Evolutionary conservation across 2,888 invertebrate genomes (phyloP).

Genomic region (Sisyra terminalis): DNA sequence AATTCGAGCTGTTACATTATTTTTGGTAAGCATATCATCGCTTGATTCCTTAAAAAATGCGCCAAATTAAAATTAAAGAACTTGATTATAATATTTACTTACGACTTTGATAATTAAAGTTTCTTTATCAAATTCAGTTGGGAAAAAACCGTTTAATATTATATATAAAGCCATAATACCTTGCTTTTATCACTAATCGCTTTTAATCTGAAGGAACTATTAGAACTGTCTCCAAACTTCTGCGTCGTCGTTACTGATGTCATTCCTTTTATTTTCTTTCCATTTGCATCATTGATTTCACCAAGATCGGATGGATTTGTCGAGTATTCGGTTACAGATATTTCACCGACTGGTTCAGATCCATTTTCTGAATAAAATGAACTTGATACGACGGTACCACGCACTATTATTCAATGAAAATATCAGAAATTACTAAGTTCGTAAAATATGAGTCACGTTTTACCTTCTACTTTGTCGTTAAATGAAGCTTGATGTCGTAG

Average conservation of each 20-base stretch:
- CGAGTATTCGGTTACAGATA: conserved; percentile 54
- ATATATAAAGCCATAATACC: conserved; percentile 9
- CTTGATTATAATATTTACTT: no score
- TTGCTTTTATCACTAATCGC: conserved; percentile 18
- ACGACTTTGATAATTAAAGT: neutral
- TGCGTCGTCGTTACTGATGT: conserved; percentile 26
- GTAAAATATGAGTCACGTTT: neutral
- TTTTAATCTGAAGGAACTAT: conserved; percentile 18
- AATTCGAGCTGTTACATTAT: conserved; percentile 22
- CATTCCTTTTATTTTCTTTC: conserved; percentile 17
- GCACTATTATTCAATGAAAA: conserved; percentile 32
- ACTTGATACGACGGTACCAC: conserved; percentile 51
- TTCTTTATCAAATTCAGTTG: conserved; percentile 2
- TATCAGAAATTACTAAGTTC: neutral
- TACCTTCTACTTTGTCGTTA: conserved; percentile 48
- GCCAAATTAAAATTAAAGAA: neutral
- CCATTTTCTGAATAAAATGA: conserved; percentile 54
- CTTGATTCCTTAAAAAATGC: conserved; percentile 13
- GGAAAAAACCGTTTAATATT: conserved; percentile 2
- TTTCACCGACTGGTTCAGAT: conserved; percentile 46
- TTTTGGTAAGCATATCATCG: conserved; percentile 17
- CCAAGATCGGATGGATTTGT: conserved; percentile 41
- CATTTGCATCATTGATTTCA: conserved; percentile 13
- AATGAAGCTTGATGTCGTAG: conserved; percentile 41
- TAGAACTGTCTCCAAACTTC: conserved; percentile 20